Conservation (phyloP, 2,797 vertebrate genomes). For the Spheniscus humboldti region DNA sequence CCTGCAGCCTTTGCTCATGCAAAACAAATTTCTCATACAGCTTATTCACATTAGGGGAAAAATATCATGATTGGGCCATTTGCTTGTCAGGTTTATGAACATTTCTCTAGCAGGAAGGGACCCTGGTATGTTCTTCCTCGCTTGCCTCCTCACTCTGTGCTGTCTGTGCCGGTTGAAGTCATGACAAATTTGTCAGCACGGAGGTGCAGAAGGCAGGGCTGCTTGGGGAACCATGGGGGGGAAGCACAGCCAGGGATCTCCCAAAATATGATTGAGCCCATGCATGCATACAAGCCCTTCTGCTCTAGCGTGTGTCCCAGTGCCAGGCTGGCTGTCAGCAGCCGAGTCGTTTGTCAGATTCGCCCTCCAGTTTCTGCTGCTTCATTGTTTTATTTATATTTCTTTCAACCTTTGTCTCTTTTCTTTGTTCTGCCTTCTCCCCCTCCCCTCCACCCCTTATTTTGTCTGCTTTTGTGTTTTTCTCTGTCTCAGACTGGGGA, state of each 20-base stretch:
- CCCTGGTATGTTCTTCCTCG: rapidly evolving
- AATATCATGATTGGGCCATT: neutral
- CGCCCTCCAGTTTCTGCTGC: neutral
- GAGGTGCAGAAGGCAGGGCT: neutral
- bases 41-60: neutral
- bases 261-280: neutral
- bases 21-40: neutral
- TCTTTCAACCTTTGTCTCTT: neutral
- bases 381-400: neutral
- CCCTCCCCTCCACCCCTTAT: neutral
- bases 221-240: rapidly evolving
- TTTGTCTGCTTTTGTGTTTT: neutral
- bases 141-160: neutral
- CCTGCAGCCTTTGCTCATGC: neutral
- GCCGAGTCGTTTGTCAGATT: neutral
- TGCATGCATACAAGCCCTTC: rapidly evolving
- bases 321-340: neutral
- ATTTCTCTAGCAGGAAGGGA: neutral
- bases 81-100: neutral
- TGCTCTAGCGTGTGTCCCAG: neutral
- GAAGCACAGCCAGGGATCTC: neutral
- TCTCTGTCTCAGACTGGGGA: neutral
- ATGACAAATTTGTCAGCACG: rapidly evolving
- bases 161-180: neutral
- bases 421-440: neutral